A percentile compares a stretch with the other conserved stretches of the same genome.
Evolutionary conservation across 2,113 vertebrate genomes (phyloP).

Genomic region (Sturnus vulgaris): DNA sequence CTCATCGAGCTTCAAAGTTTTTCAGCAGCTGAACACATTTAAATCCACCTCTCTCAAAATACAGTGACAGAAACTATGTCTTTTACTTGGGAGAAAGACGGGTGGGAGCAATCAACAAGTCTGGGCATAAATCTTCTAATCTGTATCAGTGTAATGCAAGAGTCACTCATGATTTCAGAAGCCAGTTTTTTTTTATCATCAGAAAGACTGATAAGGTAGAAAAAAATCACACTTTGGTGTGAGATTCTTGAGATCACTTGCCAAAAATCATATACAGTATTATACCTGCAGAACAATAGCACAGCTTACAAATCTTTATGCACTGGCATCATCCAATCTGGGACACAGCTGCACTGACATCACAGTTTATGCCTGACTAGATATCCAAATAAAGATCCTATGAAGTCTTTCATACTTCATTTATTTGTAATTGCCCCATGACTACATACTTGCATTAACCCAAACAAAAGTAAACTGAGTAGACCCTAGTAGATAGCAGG

Average conservation of each 20-base stretch:
- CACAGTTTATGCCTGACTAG: constrained; percentile 1
- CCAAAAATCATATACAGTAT: background rate
- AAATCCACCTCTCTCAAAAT: background rate
- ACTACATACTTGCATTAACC: background rate
- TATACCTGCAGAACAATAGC: constrained; percentile 1
- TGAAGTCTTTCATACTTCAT: constrained; percentile 6
- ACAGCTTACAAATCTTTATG: background rate
- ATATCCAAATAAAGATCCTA: constrained; percentile 3
- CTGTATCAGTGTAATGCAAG: background rate
- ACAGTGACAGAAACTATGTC: background rate
- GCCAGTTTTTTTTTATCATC: background rate
- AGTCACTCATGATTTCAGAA: background rate
- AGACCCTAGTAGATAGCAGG: background rate
- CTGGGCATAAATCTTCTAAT: background rate
- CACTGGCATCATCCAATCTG: background rate
- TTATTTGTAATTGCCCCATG: background rate
- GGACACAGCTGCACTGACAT: background rate
- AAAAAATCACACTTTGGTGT: background rate
- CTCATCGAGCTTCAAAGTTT: background rate
- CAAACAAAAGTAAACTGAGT: background rate
- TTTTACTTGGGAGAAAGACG: background rate
- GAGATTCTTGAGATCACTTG: background rate
- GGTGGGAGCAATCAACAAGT: background rate
- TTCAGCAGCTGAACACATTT: background rate
- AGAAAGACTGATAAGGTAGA: background rate